phyloP scores from a whole-genome alignment of 2,888 invertebrate genomes.

The Chrysolina americana region DNA sequence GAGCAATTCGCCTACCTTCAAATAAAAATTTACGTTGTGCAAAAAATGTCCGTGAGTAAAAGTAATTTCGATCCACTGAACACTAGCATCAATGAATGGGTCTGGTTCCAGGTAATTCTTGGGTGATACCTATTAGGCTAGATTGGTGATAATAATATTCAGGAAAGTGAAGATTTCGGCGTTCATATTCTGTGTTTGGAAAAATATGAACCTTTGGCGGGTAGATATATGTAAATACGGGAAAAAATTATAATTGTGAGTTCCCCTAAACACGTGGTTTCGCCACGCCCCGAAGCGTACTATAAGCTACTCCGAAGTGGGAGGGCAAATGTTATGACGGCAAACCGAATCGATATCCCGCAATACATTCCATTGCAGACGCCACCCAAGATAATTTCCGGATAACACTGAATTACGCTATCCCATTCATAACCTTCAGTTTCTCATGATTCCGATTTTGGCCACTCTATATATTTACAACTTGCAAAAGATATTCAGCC shows the following conservation, averaged over 20 bases:
- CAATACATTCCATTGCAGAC: constrained; percentile 59
- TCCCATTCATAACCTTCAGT: neutral
- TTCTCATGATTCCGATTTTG: neutral
- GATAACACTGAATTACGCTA: neutral
- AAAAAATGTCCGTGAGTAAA: constrained; percentile 44
- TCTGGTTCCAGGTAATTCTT: neutral
- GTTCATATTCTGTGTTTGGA: neutral
- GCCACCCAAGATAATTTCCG: constrained; percentile 51
- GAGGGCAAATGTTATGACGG: constrained; percentile 63
- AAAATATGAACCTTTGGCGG: neutral
- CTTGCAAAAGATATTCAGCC: neutral
- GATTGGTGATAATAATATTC: neutral
- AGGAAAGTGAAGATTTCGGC: neutral
- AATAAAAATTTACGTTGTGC: constrained; percentile 37
- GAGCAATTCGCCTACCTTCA: constrained; percentile 39
- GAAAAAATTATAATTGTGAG: constrained; percentile 38
- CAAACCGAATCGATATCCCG: constrained; percentile 62
- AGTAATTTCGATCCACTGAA: constrained; percentile 26
- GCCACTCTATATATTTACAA: neutral
- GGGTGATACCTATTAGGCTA: neutral
- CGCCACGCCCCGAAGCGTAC: constrained; percentile 64
- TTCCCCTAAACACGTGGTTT: constrained; percentile 59
- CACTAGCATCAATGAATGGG: constrained; percentile 7
- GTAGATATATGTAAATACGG: neutral
- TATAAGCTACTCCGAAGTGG: constrained; percentile 60